Base-by-base conservation (phyloP, 2,113 vertebrate genomes). In the Limnothrissa miodon region DNA sequence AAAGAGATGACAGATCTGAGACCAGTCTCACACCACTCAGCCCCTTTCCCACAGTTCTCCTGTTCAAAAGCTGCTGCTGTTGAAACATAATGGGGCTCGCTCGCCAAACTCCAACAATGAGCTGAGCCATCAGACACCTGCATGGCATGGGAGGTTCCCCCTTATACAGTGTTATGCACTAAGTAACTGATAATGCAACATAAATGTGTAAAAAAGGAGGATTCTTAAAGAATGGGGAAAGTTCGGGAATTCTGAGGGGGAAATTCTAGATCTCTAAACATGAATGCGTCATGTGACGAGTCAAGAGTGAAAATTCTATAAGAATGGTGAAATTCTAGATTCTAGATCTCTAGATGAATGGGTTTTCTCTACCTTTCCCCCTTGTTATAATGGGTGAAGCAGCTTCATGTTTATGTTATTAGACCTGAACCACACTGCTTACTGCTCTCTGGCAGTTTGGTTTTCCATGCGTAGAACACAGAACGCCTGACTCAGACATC, bases 401-500 rank as follows among this genome's bases (percentile, higher is more conserved):
- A 66, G 53, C 39, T 23, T 45, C 19, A 25, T 62, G 81, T 45
- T 44, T 29, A 74, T 74, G 25, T n/a, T 39, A 36, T 15, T 74
- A 59, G 21, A 11, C 53, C 9, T 19, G 53, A 29, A 21, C 46
- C 4, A 21, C 44, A 5, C 39, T 45, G 36, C 39, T 39, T 59
- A 19, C 29, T 36, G 33, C 29, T 36, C 25, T 25, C 39, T 25
- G 33, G 46, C 19, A 19, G 81, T 21, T 74, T 42, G 13, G 1
- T 44, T 82, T 82, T 74, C 66, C 66, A 33, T 17, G 66, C 33
- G 15, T 74, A 80, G 62, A 53, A 48, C 53, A 39, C 66, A 81
- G 86, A 39, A 78, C 66, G 85, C 80, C 81, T 39, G 29, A 85
- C 90, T 90, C 88, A 82, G 86, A 91, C 89, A 86, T 91, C 87